Evolutionary conservation across 2,888 invertebrate species (phyloP).

Genomic region (Tachina fera): DNA sequence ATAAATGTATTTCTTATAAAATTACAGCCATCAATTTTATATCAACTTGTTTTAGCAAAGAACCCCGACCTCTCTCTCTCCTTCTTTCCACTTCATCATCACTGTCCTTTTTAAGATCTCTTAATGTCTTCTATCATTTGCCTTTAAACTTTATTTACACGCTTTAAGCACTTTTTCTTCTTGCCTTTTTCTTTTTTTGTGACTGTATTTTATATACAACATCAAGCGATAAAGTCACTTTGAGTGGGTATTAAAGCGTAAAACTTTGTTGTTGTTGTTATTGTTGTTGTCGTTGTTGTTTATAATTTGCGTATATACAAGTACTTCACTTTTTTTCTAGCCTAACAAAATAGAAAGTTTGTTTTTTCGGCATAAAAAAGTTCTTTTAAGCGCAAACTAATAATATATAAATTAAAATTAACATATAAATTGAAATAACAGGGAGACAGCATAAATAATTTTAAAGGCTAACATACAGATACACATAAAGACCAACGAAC

Average conservation of each 20-base stretch:
- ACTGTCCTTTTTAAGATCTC: neutral
- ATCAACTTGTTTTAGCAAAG: conserved; percentile 1
- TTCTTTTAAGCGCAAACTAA: conserved; percentile 24
- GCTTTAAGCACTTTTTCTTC: neutral
- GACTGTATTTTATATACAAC: neutral
- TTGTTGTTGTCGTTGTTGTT: neutral
- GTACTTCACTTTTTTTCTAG: neutral
- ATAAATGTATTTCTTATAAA: conserved; percentile 17
- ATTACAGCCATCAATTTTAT: conserved; percentile 18
- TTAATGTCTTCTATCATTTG: conserved; percentile 1
- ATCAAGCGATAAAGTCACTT: conserved; percentile 21
- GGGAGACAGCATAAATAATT: conserved; percentile 26
- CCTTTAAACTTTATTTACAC: conserved; percentile 12
- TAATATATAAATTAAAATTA: conserved; percentile 49
- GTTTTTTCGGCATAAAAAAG: neutral
- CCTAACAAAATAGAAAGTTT: conserved; percentile 20
- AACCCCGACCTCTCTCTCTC: neutral
- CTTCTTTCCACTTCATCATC: neutral
- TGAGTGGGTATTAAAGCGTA: conserved; percentile 52
- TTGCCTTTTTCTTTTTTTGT: neutral
- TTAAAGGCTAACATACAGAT: neutral
- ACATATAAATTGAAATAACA: conserved; percentile 55
- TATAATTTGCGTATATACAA: neutral
- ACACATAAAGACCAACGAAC: neutral
- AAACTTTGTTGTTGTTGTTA: conserved; percentile 35